These are phyloP conservation scores for Addax nasomaculatus DNA, from an alignment of 2,113 vertebrate species.

Conservation along the genomic window DNA sequence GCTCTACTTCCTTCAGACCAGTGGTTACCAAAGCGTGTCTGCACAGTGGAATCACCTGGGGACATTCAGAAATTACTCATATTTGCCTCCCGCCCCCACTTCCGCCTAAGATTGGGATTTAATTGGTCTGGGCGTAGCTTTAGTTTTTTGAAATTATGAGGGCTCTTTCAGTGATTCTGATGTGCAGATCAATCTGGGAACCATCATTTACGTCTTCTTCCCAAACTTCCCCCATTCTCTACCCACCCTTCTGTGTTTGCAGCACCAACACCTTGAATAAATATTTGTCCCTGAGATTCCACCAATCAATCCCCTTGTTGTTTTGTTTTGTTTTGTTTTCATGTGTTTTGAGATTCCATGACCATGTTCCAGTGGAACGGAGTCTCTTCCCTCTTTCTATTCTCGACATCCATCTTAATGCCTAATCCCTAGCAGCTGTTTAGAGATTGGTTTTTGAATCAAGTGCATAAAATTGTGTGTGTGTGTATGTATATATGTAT, in stretches of 20 bases:
- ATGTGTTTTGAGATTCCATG: not conserved
- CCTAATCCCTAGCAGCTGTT: not conserved
- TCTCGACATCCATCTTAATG: not conserved
- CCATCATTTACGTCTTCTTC: not conserved
- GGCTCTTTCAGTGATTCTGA: not conserved
- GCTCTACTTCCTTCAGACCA: not conserved
- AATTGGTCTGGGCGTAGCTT: not conserved
- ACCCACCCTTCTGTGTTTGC: not conserved
- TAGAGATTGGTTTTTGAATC: constrained; percentile 42
- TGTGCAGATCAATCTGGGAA: not conserved
- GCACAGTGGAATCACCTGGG: not conserved
- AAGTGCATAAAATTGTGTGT: not conserved
- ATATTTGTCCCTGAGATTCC: not conserved
- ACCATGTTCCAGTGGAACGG: not conserved
- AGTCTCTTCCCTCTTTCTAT: not conserved
- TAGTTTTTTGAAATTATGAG: not conserved
- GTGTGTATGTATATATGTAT: not conserved
- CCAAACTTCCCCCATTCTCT: not conserved
- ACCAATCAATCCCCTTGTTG: not conserved
- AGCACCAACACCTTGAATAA: not conserved
- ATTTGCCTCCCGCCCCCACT: not conserved
- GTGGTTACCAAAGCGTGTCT: not conserved
- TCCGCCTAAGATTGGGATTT: not conserved
- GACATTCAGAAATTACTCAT: not conserved
- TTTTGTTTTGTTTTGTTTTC: not conserved